Percentiles rank a stretch among this genome's conserved stretches.
These are phyloP conservation scores for Dreissena rostriformis DNA, from an alignment of 1,140 invertebrate genomes.

Conservation along the genomic window DNA sequence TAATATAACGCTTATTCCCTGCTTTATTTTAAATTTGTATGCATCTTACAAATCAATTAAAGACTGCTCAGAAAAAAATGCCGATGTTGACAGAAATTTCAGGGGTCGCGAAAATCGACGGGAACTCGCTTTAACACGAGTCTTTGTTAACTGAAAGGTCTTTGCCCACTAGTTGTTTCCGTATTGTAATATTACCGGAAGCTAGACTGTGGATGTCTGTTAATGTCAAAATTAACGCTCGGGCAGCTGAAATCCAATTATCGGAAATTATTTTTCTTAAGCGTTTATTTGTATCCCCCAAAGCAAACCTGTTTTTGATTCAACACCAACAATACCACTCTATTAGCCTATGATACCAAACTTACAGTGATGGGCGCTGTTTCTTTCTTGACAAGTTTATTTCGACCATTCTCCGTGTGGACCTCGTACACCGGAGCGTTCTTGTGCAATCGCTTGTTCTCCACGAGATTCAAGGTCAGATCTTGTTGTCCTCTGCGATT, in stretches of 20 bases:
- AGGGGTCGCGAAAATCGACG: too few species aligned
- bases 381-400: not conserved
- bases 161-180: too few species aligned
- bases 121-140: too few species aligned
- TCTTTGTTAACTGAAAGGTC: too few species aligned
- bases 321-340: not conserved
- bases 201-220: not conserved
- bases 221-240: not conserved
- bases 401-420: not conserved
- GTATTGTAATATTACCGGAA: not conserved
- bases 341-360: not conserved
- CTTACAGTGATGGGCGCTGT: not conserved
- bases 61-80: too few species aligned
- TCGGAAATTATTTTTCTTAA: not conserved
- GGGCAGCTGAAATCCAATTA: not conserved
- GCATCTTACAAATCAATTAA: too few species aligned
- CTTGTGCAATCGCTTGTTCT: not conserved
- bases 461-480: not conserved
- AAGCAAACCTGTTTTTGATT: not conserved
- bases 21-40: too few species aligned
- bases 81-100: too few species aligned
- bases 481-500: not conserved
- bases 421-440: not conserved
- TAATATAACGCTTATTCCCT: too few species aligned
- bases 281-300: too few species aligned